These are phyloP conservation scores for Istiophorus platypterus DNA, from an alignment of 2,113 vertebrate species.

Conservation along the genomic window DNA sequence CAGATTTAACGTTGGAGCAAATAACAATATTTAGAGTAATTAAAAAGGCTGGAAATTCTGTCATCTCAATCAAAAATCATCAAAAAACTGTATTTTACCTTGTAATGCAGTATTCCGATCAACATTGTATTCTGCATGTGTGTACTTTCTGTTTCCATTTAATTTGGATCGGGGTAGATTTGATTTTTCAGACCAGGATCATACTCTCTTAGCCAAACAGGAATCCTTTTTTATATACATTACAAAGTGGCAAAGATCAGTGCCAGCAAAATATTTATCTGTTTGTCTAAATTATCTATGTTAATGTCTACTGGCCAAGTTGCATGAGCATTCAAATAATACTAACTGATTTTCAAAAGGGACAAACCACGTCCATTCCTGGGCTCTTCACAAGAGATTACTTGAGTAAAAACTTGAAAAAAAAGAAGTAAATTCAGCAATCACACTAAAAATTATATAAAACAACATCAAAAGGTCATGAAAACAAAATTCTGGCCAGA, in stretches of 20 bases:
- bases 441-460: slow-evolving; percentile 7
- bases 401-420: background rate
- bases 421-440: slow-evolving; percentile 21
- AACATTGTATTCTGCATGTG: too few species aligned
- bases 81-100: background rate
- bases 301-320: background rate
- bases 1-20: too few species aligned
- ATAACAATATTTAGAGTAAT: too few species aligned
- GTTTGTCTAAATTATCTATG: background rate
- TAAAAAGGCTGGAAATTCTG: background rate
- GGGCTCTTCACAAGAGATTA: background rate
- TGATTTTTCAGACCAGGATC: background rate
- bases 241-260: background rate
- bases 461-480: slow-evolving; percentile 39
- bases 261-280: background rate
- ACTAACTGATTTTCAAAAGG: slow-evolving; percentile 1
- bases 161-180: too few species aligned
- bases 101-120: too few species aligned
- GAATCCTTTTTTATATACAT: background rate
- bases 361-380: background rate
- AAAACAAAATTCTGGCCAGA: slow-evolving; percentile 5
- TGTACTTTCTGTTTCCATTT: background rate
- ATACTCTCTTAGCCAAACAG: background rate
- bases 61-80: background rate
- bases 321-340: background rate